Conservation (phyloP, 2,797 vertebrate genomes). For the Acipenser oxyrinchus region DNA sequence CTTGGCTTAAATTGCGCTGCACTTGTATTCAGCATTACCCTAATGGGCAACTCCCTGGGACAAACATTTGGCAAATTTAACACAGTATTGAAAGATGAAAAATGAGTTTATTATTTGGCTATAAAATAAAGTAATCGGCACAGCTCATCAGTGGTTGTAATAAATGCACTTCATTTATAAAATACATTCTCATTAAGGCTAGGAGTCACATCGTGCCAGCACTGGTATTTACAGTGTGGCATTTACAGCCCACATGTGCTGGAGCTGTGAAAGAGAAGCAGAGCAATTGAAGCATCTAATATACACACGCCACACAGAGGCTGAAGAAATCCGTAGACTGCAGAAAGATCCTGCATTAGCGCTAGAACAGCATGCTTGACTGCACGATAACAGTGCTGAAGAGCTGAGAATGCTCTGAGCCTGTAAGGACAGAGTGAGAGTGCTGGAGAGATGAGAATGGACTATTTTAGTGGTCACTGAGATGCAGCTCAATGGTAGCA, state of each 20-base stretch:
- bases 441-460: too few species aligned
- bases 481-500: too few species aligned
- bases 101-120: neutral
- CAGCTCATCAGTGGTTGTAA: neutral
- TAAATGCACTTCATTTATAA: neutral
- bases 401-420: too few species aligned
- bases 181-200: neutral
- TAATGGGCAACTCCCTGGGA: conserved; percentile 12
- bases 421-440: too few species aligned
- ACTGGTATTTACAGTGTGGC: neutral
- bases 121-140: neutral
- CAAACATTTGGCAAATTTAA: conserved; percentile 14
- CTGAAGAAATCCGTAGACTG: too few species aligned
- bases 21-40: conserved; percentile 10
- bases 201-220: neutral
- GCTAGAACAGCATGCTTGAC: too few species aligned
- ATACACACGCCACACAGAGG: too few species aligned
- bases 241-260: neutral
- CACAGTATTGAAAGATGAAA: neutral
- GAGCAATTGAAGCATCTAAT: neutral
- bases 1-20: neutral
- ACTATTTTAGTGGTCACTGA: too few species aligned
- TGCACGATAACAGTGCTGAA: too few species aligned
- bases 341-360: too few species aligned
- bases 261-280: neutral